Percentiles rank a stretch among this genome's conserved stretches.
These are phyloP conservation scores for Synergus umbraculus DNA, from an alignment of 2,888 invertebrate genomes.

Conservation along the genomic window DNA sequence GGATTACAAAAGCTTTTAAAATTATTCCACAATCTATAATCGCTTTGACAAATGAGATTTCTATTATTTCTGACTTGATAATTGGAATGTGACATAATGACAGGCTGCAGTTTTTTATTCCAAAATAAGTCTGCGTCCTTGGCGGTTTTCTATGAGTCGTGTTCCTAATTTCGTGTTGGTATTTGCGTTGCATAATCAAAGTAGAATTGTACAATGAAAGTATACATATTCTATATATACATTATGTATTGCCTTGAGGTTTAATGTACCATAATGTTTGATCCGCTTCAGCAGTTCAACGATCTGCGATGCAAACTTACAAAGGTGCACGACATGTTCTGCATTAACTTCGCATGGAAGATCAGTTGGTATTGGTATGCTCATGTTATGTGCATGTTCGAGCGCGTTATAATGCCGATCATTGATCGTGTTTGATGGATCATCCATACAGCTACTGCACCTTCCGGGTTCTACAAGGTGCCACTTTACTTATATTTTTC, in stretches of 20 bases:
- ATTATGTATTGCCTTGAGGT: constrained; percentile 36
- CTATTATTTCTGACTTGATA: neutral
- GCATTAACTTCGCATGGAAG: constrained; percentile 33
- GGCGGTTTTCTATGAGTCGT: neutral
- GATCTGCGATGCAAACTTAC: constrained; percentile 46
- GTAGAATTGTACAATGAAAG: constrained; percentile 18
- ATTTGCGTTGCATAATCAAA: constrained; percentile 33
- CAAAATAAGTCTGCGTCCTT: neutral
- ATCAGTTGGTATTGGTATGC: constrained; percentile 10
- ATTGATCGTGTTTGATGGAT: constrained; percentile 40
- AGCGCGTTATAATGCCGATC: constrained; percentile 22
- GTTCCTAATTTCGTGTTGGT: constrained; percentile 25
- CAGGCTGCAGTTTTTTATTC: neutral
- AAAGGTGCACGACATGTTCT: constrained; percentile 26
- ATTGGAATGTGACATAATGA: neutral
- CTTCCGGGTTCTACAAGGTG: constrained; percentile 31
- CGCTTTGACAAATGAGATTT: neutral
- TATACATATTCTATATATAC: constrained; percentile 31
- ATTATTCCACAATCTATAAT: neutral
- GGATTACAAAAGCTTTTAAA: no score
- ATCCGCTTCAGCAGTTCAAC: constrained; percentile 55
- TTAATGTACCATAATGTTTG: constrained; percentile 50
- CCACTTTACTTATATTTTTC: constrained; percentile 13
- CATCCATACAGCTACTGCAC: constrained; percentile 3
- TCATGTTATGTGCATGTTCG: constrained; percentile 22